Evolutionary conservation across 2,113 vertebrate species (phyloP), one percentile per base, ranked within the genome.

Genomic region (Apodemus sylvaticus): DNA sequence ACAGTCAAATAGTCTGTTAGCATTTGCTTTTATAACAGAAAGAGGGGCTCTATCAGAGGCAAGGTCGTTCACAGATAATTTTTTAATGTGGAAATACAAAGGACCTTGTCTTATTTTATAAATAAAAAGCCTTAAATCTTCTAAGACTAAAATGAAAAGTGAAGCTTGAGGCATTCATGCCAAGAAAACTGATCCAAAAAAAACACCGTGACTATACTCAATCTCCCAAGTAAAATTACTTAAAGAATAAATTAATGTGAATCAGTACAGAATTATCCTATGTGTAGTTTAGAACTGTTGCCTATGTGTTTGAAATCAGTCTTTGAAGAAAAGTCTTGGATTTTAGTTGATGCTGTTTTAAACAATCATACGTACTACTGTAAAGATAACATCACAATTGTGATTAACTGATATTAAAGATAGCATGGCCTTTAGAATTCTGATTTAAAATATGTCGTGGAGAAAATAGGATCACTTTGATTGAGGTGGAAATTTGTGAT

Each of bases 401-500:
- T 60, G 64, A 86, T 0, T 3, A 58, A 16, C 7, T 53, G n/a
- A 60, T 90, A 76, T 93, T 87, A 55, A 55, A 53, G 1, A 22
- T 51, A 3, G 17, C 45, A 71, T 34, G 5, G 36, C 14, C 19
- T 94, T 95, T 81, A 71, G 88, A 53, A 1, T 12, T 86, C 13
- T 86, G 16, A 70, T 62, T 87, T 48, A 89, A 91, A 5, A 31
- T 70, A 51, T 53, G 1, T 48, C 12, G 42, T n/a, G 26, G 48
- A 74, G 34, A 94, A 76, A 42, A n/a, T 51, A 83, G 5, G 26
- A 9, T 0, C 1, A 87, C 24, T 29, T 60, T 89, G 22, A 51
- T 1, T 86, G 36, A 64, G 2, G 16, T 12, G 0, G 64, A 14
- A 7, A 26, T 11, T 17, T 0, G 4, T 1, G 2, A 1, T 62